These are phyloP conservation scores for Melanotaenia nigrans DNA, from an alignment of 2,797 vertebrate species.

Conservation along the genomic window DNA sequence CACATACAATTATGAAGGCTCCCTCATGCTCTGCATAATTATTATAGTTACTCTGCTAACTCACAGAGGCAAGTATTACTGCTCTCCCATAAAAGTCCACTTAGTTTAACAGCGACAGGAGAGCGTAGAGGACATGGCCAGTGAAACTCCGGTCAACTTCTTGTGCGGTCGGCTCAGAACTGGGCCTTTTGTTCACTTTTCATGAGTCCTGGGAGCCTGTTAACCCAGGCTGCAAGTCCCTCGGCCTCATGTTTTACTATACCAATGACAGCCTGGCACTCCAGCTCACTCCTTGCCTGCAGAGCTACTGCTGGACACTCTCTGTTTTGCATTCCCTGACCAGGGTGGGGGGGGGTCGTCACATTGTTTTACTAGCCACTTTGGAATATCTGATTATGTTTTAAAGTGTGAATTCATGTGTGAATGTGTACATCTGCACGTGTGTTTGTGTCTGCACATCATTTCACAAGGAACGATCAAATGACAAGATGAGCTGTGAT, in stretches of 20 bases:
- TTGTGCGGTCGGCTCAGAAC: slow-evolving; percentile 84
- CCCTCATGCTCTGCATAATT: slow-evolving; percentile 65
- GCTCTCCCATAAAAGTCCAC: slow-evolving; percentile 81
- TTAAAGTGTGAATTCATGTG: slow-evolving; percentile 58
- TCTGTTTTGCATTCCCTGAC: slow-evolving; percentile 60
- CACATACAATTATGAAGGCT: slow-evolving; percentile 60
- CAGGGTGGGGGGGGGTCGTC: slow-evolving; percentile 50
- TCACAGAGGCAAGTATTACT: slow-evolving; percentile 74
- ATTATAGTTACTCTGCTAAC: slow-evolving; percentile 67
- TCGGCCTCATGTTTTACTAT: slow-evolving; percentile 73
- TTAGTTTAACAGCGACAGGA: slow-evolving; percentile 82
- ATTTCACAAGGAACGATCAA: slow-evolving; percentile 69
- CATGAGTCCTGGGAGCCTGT: slow-evolving; percentile 78
- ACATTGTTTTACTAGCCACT: slow-evolving; percentile 71
- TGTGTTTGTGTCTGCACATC: slow-evolving; percentile 48
- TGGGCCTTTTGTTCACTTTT: slow-evolving; percentile 84
- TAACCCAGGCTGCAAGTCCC: slow-evolving; percentile 72
- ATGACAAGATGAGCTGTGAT: slow-evolving; percentile 87
- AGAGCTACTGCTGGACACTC: slow-evolving; percentile 67
- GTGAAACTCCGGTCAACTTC: slow-evolving; percentile 78
- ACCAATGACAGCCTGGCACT: slow-evolving; percentile 61
- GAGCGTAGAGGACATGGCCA: slow-evolving; percentile 78
- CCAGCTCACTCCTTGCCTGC: slow-evolving; percentile 46
- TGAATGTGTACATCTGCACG: slow-evolving; percentile 19
- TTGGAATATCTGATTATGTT: slow-evolving; percentile 69